These are phyloP conservation scores for Siphlonurus alternatus DNA, from an alignment of 2,888 invertebrate species.

Conservation along the genomic window DNA sequence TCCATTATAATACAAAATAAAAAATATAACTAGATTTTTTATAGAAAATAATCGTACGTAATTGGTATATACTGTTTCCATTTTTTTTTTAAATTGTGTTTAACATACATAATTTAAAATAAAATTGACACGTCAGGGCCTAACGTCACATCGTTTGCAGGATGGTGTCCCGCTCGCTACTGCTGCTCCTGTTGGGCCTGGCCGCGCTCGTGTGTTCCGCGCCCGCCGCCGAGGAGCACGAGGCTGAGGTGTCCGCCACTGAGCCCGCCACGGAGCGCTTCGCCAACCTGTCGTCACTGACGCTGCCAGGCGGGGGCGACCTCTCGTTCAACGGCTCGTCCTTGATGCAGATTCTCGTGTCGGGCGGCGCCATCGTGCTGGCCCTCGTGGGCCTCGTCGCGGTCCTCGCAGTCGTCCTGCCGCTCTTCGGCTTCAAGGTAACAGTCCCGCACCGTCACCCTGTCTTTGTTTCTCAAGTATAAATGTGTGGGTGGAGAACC, in stretches of 20 bases:
- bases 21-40: no score
- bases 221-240: neutral
- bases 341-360: constrained; percentile 1
- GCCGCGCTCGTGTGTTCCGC: neutral
- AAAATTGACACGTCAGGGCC: no score
- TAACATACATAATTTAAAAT: no score
- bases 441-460: no score
- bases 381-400: constrained; percentile 16
- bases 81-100: no score
- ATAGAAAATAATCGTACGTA: no score
- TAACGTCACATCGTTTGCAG: no score
- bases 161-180: neutral
- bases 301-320: neutral
- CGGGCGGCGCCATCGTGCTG: constrained; percentile 15
- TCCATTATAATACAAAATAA: no score
- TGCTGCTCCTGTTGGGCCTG: neutral
- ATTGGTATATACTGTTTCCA: no score
- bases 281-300: neutral
- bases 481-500: no score
- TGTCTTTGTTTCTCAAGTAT: no score
- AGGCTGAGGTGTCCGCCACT: neutral
- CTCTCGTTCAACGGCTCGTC: constrained; percentile 2
- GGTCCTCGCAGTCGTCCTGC: constrained; percentile 16
- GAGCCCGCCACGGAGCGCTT: neutral
- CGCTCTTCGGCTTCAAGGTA: constrained; percentile 16